A percentile compares a stretch with the other conserved stretches of the same genome.
Conservation (phyloP, 2,113 vertebrate species). For the Podiceps cristatus region DNA sequence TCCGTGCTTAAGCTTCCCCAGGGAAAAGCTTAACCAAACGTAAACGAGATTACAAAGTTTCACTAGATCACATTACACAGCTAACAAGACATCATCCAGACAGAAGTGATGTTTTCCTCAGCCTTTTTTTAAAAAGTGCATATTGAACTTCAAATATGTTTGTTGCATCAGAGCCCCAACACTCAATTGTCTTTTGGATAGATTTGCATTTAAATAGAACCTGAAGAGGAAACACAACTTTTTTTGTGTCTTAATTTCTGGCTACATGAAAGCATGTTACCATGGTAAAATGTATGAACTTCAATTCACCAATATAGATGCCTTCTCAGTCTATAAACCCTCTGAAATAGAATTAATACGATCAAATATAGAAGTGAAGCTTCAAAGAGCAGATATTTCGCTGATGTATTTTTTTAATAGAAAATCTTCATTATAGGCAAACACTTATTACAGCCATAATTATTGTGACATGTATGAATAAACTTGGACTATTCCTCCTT, state of each 20-base stretch:
- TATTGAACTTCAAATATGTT: not conserved
- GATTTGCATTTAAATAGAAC: not conserved
- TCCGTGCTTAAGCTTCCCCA: not conserved
- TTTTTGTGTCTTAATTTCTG: not conserved
- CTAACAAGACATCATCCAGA: not conserved
- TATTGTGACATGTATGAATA: not conserved
- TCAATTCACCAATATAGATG: not conserved
- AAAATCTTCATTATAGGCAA: not conserved
- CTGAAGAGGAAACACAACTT: not conserved
- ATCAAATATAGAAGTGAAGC: not conserved
- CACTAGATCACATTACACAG: not conserved
- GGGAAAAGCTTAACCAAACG: not conserved
- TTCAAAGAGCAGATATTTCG: not conserved
- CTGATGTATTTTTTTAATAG: slow-evolving; percentile 20
- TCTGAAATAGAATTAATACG: not conserved
- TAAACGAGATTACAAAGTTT: not conserved
- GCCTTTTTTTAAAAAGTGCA: not conserved
- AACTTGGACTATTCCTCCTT: not conserved
- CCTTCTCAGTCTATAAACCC: not conserved
- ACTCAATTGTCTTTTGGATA: not conserved
- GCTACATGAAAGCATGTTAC: not conserved
- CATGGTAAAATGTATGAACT: not conserved
- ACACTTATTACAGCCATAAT: not conserved
- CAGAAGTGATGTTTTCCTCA: not conserved
- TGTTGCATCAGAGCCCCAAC: not conserved